Conservation (phyloP, 1,140 invertebrate species). For the Meloidogyne chitwoodi region DNA sequence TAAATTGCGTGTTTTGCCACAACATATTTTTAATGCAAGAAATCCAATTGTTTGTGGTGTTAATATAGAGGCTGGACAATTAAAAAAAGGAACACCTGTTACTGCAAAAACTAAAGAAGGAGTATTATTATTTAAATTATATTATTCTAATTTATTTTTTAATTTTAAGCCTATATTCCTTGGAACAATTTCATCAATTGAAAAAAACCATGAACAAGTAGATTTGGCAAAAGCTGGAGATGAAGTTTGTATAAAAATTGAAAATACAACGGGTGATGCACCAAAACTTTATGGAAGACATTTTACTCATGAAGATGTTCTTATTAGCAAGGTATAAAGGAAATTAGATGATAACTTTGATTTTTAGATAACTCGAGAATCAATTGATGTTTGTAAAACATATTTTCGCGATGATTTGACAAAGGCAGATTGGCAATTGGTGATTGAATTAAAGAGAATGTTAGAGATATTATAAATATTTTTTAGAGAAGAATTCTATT, state of each 20-base stretch:
- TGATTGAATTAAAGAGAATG: background rate
- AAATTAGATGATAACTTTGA: background rate
- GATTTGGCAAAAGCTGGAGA: constrained; percentile 88
- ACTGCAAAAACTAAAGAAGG: constrained; percentile 91
- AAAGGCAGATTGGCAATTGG: constrained; percentile 66
- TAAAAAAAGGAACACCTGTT: constrained; percentile 91
- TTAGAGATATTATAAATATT: background rate
- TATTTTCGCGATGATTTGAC: constrained; percentile 94
- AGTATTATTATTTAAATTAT: constrained; percentile 46
- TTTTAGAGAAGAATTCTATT: too few relatives aligned
- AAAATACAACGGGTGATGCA: constrained; percentile 86
- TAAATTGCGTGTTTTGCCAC: constrained; percentile 78
- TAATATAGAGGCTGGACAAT: constrained; percentile 85
- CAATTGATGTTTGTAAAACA: constrained; percentile 97
- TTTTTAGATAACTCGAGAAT: constrained; percentile 84
- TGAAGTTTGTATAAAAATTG: constrained; percentile 98
- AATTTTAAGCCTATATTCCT: constrained; percentile 86
- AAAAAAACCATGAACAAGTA: constrained; percentile 75
- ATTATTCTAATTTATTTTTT: constrained; percentile 51
- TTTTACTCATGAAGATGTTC: constrained; percentile 89
- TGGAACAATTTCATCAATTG: constrained; percentile 88
- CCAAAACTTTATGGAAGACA: constrained; percentile 97
- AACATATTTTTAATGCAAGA: constrained; percentile 92
- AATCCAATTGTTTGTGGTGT: constrained; percentile 96
- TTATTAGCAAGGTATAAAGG: constrained; percentile 82